Evolutionary conservation across 2,797 vertebrate species (phyloP).

Genomic region (Leptatherina wallacei): DNA sequence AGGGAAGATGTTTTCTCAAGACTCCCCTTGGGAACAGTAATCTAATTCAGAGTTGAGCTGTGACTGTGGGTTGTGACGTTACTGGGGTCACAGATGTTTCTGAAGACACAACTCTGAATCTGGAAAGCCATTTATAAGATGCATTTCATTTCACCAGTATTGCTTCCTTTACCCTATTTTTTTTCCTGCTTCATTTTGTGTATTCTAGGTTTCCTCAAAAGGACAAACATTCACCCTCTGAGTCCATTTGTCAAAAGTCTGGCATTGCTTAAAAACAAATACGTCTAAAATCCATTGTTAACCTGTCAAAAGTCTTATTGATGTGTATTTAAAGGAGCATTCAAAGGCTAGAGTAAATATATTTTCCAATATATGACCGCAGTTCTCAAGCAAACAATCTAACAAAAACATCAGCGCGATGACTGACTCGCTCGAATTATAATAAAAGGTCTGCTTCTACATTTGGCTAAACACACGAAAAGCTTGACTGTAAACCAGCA

Average conservation of each 20-base stretch:
- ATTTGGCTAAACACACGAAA: slow-evolving; percentile 28
- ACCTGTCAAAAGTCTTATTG: slow-evolving; percentile 38
- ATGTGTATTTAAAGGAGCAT: slow-evolving; percentile 39
- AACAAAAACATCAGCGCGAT: slow-evolving; percentile 33
- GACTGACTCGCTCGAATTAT: slow-evolving; percentile 18
- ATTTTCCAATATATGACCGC: slow-evolving; percentile 37
- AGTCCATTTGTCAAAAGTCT: slow-evolving; percentile 26
- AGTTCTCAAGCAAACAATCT: slow-evolving; percentile 33
- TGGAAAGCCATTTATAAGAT: slow-evolving; percentile 56
- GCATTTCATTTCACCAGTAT: slow-evolving; percentile 49
- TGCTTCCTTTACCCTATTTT: slow-evolving; percentile 18
- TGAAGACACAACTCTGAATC: slow-evolving; percentile 41
- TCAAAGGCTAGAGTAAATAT: slow-evolving; percentile 35
- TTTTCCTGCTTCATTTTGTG: background rate
- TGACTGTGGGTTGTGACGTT: slow-evolving; percentile 38
- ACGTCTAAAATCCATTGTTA: slow-evolving; percentile 42
- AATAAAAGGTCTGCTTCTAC: background rate
- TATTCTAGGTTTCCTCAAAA: background rate
- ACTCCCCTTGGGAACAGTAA: slow-evolving; percentile 55
- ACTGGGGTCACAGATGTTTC: slow-evolving; percentile 63
- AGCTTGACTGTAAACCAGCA: slow-evolving; percentile 36
- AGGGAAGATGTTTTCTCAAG: slow-evolving; percentile 62
- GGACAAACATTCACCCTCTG: slow-evolving; percentile 16
- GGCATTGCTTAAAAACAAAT: slow-evolving; percentile 28
- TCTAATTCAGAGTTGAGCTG: slow-evolving; percentile 45